These are phyloP conservation scores for Pristionchus japonicus DNA, from an alignment of 2,888 invertebrate species.

Conservation along the genomic window DNA sequence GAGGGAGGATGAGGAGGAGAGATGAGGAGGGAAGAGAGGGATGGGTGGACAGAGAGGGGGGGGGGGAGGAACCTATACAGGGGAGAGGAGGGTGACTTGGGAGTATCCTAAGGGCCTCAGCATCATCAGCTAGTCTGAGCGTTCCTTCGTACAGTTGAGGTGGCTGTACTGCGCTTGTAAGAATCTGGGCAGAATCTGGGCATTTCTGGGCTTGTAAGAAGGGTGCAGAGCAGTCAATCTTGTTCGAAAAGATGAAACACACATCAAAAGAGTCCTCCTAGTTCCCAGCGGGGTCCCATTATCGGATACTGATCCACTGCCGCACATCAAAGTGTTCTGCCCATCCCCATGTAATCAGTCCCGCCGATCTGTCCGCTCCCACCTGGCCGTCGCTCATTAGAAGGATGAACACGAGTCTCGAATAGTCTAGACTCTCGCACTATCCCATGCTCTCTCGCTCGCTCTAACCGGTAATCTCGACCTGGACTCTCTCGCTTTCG, in stretches of 20 bases:
- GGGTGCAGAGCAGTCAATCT: too few relatives aligned
- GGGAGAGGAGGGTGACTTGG: neutral
- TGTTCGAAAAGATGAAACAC: too few relatives aligned
- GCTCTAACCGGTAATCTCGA: neutral
- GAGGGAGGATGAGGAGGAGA: neutral
- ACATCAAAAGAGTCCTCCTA: too few relatives aligned
- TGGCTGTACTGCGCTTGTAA: neutral
- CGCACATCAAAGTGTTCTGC: conserved; percentile 16
- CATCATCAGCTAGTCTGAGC: neutral
- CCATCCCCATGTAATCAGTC: neutral
- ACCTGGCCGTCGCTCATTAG: conserved; percentile 26
- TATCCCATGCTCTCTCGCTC: neutral
- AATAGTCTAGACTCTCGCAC: neutral
- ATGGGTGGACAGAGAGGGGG: conserved; percentile 17
- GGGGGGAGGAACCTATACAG: conserved; percentile 11
- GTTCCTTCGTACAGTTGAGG: neutral
- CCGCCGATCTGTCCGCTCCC: neutral
- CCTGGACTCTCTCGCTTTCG: neutral
- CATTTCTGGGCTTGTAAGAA: too few relatives aligned
- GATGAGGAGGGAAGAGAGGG: neutral
- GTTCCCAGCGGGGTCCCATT: neutral
- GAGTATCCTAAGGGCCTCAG: neutral
- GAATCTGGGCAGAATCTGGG: too few relatives aligned
- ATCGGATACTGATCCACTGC: neutral
- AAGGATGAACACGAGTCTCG: neutral